Percentiles rank a stretch among this genome's conserved stretches.
Evolutionary conservation across 2,888 invertebrate genomes (phyloP).

Genomic region (Heliconius charithonia): DNA sequence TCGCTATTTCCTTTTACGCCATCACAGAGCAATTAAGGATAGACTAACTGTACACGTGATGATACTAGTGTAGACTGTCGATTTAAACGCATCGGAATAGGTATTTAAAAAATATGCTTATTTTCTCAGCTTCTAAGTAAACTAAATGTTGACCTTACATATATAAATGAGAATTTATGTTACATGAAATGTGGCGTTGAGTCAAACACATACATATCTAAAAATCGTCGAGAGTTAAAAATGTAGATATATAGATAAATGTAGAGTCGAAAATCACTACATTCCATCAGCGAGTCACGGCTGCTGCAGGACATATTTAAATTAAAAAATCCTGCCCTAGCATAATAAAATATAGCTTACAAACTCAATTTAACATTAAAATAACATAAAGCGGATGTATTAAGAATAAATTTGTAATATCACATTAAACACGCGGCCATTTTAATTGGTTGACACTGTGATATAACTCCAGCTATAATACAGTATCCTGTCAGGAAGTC

Average conservation of each 20-base stretch:
- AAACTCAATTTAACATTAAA: not conserved
- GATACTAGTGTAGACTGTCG: not conserved
- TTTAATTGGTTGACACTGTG: constrained; percentile 46
- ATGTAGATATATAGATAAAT: not conserved
- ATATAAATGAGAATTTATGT: not conserved
- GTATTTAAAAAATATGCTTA: not conserved
- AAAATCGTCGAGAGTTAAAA: not conserved
- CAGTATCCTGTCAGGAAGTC: constrained; percentile 49
- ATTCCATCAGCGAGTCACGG: too few species aligned
- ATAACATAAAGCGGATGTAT: constrained; percentile 22
- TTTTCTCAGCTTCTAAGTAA: not conserved
- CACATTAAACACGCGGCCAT: constrained; percentile 36
- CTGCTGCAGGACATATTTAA: not conserved
- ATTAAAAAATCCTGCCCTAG: not conserved
- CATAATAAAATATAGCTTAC: not conserved
- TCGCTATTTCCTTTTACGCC: not conserved
- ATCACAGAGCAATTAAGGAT: not conserved
- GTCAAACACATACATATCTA: not conserved
- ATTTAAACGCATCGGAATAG: not conserved
- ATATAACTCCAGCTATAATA: constrained; percentile 47
- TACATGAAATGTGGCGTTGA: not conserved
- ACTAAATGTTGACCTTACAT: not conserved
- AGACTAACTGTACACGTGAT: not conserved
- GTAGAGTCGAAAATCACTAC: too few species aligned
- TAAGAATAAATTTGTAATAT: constrained; percentile 35